Percentiles rank a stretch among this genome's conserved stretches.
Conservation (phyloP, 37 sponge, comb jelly and placozoan species). For the Dysidea cf. avara region DNA sequence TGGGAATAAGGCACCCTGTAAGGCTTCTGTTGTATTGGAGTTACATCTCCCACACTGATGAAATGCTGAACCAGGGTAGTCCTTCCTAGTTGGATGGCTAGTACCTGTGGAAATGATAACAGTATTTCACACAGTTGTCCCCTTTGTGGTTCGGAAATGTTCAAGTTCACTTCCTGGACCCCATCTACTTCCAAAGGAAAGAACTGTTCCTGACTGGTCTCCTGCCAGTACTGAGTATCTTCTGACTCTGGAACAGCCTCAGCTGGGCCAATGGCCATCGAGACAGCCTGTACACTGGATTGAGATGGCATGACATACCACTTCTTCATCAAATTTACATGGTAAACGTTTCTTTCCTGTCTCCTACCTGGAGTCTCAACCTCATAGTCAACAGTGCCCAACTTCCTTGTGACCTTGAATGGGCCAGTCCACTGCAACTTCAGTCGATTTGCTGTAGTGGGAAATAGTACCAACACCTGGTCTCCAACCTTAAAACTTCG, state of each 20-base stretch:
- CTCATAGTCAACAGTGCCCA: conserved; percentile 34
- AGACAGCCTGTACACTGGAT: too few relatives aligned
- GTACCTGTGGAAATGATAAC: conserved; percentile 4
- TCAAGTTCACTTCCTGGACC: neutral
- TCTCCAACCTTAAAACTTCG: neutral
- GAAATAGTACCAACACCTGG: conserved; percentile 11
- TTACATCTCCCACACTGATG: conserved; percentile 7
- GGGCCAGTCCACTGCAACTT: conserved; percentile 24
- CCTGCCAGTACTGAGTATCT: too few relatives aligned
- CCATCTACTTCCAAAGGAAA: too few relatives aligned
- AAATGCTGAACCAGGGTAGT: conserved; percentile 3
- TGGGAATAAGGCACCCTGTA: conserved; percentile 12
- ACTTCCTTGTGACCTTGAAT: neutral
- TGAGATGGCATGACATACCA: conserved; percentile 6
- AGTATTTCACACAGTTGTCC: neutral
- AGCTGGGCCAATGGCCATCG: too few relatives aligned
- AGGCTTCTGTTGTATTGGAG: conserved; percentile 19
- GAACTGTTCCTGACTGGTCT: too few relatives aligned
- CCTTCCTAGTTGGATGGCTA: neutral
- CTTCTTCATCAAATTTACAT: conserved; percentile 26
- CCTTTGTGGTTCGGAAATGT: neutral
- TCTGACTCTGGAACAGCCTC: too few relatives aligned
- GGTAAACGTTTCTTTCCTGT: conserved; percentile 1
- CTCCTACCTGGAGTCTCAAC: conserved; percentile 1
- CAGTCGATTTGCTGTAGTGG: neutral